Evolutionary conservation across 2,113 vertebrate genomes (phyloP).

Genomic region (Pachyramphus minor): DNA sequence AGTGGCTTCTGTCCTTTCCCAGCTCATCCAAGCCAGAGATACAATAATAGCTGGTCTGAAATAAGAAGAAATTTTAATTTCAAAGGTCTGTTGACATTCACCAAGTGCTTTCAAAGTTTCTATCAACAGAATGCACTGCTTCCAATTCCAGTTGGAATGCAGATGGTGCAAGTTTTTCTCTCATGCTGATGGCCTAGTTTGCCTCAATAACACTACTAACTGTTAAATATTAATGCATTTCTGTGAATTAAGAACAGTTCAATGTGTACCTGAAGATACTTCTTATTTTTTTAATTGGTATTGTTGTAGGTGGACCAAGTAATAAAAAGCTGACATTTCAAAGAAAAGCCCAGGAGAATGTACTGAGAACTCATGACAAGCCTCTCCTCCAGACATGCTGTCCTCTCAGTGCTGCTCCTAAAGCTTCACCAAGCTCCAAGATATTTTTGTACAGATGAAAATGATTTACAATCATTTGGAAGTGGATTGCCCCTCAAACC

Average conservation of each 20-base stretch:
- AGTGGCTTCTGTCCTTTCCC: conserved; percentile 47
- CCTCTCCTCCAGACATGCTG: not conserved
- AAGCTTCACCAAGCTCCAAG: not conserved
- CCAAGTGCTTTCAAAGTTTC: conserved; percentile 57
- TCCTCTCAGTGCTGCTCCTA: not conserved
- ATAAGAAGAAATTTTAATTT: conserved; percentile 64
- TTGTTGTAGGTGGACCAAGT: conserved; percentile 35
- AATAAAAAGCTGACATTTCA: conserved; percentile 16
- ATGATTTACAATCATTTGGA: not conserved
- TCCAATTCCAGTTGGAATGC: conserved; percentile 48
- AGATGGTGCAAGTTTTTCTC: not conserved
- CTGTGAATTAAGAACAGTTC: conserved; percentile 35
- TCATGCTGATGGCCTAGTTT: conserved; percentile 38
- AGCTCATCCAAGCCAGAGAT: conserved; percentile 31
- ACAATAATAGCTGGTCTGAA: conserved; percentile 32
- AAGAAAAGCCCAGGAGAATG: not conserved
- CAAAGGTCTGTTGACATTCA: conserved; percentile 69
- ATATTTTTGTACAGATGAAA: not conserved
- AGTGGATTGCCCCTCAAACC: not conserved
- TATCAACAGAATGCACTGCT: conserved; percentile 42
- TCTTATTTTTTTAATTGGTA: conserved; percentile 12
- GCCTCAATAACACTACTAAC: conserved; percentile 22
- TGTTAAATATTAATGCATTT: conserved; percentile 62
- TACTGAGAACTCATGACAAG: not conserved
- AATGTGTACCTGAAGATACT: conserved; percentile 23